Percentiles rank a stretch among this genome's conserved stretches.
phyloP scores from a whole-genome alignment of 2,113 vertebrate species.

The Podarcis raffonei region DNA sequence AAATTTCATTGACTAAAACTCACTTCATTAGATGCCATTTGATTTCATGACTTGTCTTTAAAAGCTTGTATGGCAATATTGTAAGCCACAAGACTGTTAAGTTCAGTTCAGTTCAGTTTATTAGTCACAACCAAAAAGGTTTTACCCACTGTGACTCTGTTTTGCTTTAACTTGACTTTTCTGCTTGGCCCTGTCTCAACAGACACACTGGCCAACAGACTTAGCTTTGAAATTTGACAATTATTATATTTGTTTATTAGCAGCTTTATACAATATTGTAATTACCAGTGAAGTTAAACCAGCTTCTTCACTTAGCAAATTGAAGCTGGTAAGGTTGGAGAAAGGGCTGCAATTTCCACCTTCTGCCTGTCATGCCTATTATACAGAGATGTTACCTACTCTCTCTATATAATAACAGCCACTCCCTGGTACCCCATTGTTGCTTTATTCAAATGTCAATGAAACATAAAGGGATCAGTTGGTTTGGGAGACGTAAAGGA shows the following conservation, averaged over 20 bases:
- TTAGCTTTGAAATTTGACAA: background rate
- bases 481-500: background rate
- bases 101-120: background rate
- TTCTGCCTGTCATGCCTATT: too few species aligned
- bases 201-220: background rate
- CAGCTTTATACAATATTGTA: background rate
- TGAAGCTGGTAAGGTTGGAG: background rate
- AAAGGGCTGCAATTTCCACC: background rate
- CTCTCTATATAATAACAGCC: background rate
- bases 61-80: background rate
- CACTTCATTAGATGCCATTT: background rate
- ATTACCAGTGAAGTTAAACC: background rate
- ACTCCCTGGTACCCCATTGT: background rate
- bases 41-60: background rate
- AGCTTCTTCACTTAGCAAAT: background rate
- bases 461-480: background rate
- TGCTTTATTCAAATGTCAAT: background rate
- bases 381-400: background rate
- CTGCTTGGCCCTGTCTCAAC: background rate
- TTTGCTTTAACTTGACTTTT: background rate
- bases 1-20: background rate
- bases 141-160: background rate
- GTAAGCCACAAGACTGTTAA: background rate
- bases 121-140: background rate
- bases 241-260: background rate